Base-by-base conservation (phyloP, 2,797 vertebrate genomes). In the Gymnoscopelus microlampas region DNA sequence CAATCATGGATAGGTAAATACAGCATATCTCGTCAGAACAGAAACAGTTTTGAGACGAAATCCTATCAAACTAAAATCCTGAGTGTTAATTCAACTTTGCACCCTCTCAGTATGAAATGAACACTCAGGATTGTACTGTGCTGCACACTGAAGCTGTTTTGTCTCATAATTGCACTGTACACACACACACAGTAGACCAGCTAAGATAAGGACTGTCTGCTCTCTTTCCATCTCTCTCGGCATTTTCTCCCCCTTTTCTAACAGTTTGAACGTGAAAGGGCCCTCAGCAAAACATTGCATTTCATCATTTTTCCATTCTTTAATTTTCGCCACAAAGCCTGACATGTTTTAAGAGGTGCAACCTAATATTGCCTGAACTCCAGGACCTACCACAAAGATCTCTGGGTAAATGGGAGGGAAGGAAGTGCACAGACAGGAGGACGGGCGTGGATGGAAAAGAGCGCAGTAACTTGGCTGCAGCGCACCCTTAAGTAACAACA, bases 401-500 rank as follows among this genome's bases (percentile, higher is more conserved):
- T 95, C 94, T 95, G 93, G 92, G 94, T 96, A 96, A 95, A 94
- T 93, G 94, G 64, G 93, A 93, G 94, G 94, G 94, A 95, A 97
- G 95, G 95, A 97, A 95, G 94, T 95, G 89, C 90, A 96, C 87
- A 94, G 94, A 94, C 95, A 96, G 95, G 94, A 96, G 95, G 93
- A 94, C 94, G 94, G 96, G 95, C 90, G 95, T 96, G 94, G 94
- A 94, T 95, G 96, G 96, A 95, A 96, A 96, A 96, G 93, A 93
- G 94, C 90, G 87, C 91, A 82, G 89, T 73, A 81, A 88, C 93
- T 94, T 92, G 92, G 92, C 93, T 91, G 89, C 84, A 85, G 94
- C 80, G 87, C 85, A 74, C 82, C 79, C 89, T 95, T 93, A 93
- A 96, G 95, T 95, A 96, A 92, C 92, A 94, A 92, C 92, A 91